Conservation (phyloP, 2,888 invertebrate genomes). For the Gastrophysa polygoni region DNA sequence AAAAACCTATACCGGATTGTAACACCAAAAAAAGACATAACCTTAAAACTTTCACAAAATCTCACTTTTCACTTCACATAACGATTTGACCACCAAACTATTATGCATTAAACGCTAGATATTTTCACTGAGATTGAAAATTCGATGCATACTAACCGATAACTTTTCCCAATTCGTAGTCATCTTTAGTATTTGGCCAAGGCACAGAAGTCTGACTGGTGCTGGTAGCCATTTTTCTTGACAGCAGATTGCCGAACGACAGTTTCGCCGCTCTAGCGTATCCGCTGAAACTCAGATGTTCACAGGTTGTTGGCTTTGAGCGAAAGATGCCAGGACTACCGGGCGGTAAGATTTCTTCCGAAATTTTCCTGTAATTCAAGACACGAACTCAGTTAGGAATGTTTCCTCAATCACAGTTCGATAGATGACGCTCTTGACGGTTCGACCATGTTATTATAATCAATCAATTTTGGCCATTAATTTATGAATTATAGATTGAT, state of each 20-base stretch:
- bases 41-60: constrained; percentile 42
- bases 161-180: constrained; percentile 91
- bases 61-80: constrained; percentile 10
- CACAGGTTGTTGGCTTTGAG: constrained; percentile 62
- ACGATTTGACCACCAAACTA: constrained; percentile 19
- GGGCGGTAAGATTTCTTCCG: constrained; percentile 66
- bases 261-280: constrained; percentile 57
- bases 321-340: constrained; percentile 68
- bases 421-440: too few species aligned
- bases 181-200: constrained; percentile 92
- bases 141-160: constrained; percentile 72
- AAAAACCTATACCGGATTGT: constrained; percentile 50
- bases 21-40: constrained; percentile 54
- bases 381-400: too few species aligned
- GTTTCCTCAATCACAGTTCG: too few species aligned
- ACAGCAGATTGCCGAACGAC: constrained; percentile 62
- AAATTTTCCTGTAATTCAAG: constrained; percentile 61
- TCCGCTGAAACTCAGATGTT: constrained; percentile 56
- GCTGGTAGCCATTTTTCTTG: constrained; percentile 67
- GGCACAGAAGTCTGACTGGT: constrained; percentile 60
- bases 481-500: too few species aligned
- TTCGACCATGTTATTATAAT: too few species aligned
- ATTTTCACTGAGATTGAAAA: constrained; percentile 29
- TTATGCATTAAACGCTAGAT: constrained; percentile 12
- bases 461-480: too few species aligned